phyloP scores from a whole-genome alignment of 2,113 vertebrate genomes.

The Myotis yumanensis region DNA sequence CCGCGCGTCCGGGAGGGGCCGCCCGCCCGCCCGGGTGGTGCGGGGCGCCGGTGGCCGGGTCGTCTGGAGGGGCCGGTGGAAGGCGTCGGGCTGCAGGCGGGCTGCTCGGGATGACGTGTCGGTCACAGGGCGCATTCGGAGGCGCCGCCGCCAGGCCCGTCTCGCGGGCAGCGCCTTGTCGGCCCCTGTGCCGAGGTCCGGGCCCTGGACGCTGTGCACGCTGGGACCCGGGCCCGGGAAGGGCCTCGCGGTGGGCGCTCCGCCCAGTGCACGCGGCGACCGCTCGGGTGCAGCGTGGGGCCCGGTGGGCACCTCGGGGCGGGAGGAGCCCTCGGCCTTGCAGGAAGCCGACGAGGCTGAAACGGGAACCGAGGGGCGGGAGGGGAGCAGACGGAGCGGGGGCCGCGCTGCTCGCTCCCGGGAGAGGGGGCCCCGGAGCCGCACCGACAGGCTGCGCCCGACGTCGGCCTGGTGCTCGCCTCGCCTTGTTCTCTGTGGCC shows the following conservation, averaged over 20 bases:
- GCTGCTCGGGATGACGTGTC: background rate
- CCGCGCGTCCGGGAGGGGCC: background rate
- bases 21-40: background rate
- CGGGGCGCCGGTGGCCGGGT: background rate
- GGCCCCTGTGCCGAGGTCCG: too few relatives aligned
- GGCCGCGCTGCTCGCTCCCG: background rate
- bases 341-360: too few relatives aligned
- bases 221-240: background rate
- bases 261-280: too few relatives aligned
- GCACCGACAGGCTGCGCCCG: background rate
- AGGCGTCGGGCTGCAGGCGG: background rate
- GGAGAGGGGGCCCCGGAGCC: background rate
- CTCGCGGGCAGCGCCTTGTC: background rate
- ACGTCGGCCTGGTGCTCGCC: rapidly evolving
- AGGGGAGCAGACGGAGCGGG: background rate
- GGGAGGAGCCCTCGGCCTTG: too few relatives aligned
- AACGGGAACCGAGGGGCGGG: background rate
- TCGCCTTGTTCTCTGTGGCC: background rate
- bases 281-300: too few relatives aligned
- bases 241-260: background rate
- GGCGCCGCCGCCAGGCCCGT: background rate
- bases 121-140: background rate
- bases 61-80: background rate
- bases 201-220: background rate
- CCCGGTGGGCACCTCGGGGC: too few relatives aligned